Evolutionary conservation across 2,888 invertebrate genomes (phyloP).

Genomic region (Lithosia quadra): DNA sequence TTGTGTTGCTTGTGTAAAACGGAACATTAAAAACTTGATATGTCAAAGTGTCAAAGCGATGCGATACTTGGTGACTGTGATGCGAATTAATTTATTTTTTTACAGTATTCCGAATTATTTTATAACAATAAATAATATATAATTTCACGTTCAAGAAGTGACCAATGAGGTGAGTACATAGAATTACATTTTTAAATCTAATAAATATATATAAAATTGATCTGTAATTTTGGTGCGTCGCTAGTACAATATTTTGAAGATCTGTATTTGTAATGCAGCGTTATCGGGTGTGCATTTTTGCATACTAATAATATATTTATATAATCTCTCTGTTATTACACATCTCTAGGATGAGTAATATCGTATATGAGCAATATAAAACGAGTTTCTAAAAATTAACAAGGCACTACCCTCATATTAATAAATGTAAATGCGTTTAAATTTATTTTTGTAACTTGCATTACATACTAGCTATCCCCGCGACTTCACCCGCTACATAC

Average conservation of each 20-base stretch:
- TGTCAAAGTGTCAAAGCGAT: slow-evolving; percentile 25
- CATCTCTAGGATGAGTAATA: not conserved
- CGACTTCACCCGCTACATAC: no score
- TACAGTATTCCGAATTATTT: slow-evolving; percentile 26
- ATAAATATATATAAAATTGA: not conserved
- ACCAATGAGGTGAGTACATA: slow-evolving; percentile 57
- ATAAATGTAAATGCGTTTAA: not conserved
- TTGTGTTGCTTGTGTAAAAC: slow-evolving; percentile 17
- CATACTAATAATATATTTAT: slow-evolving; percentile 22
- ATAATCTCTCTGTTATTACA: slow-evolving; percentile 12
- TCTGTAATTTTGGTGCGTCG: slow-evolving; percentile 10
- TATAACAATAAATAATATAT: slow-evolving; percentile 24
- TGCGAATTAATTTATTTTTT: slow-evolving; percentile 34
- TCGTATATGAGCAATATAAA: not conserved
- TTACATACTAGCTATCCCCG: no score
- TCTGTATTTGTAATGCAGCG: not conserved
- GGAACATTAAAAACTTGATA: slow-evolving; percentile 36
- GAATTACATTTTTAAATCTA: slow-evolving; percentile 1
- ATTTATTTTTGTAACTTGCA: not conserved
- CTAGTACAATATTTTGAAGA: slow-evolving; percentile 32
- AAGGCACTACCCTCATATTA: slow-evolving; percentile 6
- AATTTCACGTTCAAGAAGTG: slow-evolving; percentile 29
- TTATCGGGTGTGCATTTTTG: slow-evolving; percentile 27
- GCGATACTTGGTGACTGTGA: slow-evolving; percentile 25
- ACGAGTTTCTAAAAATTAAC: not conserved